Conservation (phyloP, 2,888 invertebrate species). For the Liodrosophila aerea region DNA sequence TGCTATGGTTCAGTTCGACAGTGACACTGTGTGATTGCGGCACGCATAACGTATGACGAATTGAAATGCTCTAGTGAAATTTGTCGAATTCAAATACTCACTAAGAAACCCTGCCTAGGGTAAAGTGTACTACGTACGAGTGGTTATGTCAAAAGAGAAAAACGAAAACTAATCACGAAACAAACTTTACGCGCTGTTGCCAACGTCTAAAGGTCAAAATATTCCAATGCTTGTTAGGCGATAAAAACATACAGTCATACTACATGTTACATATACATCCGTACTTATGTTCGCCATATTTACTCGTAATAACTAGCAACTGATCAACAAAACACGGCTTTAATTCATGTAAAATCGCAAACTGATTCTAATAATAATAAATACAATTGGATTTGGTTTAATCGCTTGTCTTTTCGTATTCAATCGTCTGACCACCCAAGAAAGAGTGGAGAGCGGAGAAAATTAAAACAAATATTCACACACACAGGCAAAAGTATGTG, state of each 20-base stretch:
- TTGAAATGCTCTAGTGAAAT: conserved; percentile 22
- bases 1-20: too few relatives aligned
- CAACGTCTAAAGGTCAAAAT: conserved; percentile 65
- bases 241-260: conserved; percentile 42
- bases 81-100: conserved; percentile 24
- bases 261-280: too few relatives aligned
- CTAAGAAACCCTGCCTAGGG: conserved; percentile 16
- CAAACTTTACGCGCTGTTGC: conserved; percentile 4
- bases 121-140: conserved; percentile 19
- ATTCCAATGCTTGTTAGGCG: conserved; percentile 41
- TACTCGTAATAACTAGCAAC: neutral
- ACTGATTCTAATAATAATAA: too few relatives aligned
- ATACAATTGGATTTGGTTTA: too few relatives aligned
- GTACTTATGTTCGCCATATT: too few relatives aligned
- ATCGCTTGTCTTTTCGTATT: too few relatives aligned
- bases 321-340: too few relatives aligned
- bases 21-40: conserved; percentile 12
- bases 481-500: conserved; percentile 22
- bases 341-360: too few relatives aligned
- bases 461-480: conserved; percentile 20
- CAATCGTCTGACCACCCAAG: too few relatives aligned
- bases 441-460: too few relatives aligned
- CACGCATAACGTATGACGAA: conserved; percentile 7
- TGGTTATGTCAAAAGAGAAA: conserved; percentile 10
- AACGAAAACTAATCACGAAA: conserved; percentile 18